A percentile compares a stretch with the other conserved stretches of the same genome.
phyloP scores from a whole-genome alignment of 2,797 vertebrate species.

The Acrossocheilus fasciatus region DNA sequence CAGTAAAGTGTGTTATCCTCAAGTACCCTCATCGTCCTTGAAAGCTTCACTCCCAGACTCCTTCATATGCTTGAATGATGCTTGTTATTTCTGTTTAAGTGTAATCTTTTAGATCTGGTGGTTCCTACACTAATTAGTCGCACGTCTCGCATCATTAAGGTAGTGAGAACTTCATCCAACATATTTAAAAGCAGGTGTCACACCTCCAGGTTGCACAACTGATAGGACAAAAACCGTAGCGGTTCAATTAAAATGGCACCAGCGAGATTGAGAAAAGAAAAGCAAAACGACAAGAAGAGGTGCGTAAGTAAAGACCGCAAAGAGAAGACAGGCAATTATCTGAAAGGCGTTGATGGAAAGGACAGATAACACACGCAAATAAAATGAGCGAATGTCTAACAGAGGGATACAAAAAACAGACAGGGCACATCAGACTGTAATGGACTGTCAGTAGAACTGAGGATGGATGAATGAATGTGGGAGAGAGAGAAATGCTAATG shows the following conservation, averaged over 20 bases:
- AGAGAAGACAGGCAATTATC: conserved; percentile 30
- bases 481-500: conserved; percentile 51
- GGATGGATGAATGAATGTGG: conserved; percentile 28
- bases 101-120: background rate
- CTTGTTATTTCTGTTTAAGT: background rate
- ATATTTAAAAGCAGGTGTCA: background rate
- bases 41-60: background rate
- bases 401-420: conserved; percentile 34
- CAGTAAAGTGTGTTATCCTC: conserved; percentile 18
- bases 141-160: conserved; percentile 26
- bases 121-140: background rate
- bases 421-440: conserved; percentile 18
- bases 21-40: background rate
- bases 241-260: conserved; percentile 25
- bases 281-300: background rate
- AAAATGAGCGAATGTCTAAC: conserved; percentile 3
- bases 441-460: conserved; percentile 41
- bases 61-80: conserved; percentile 14
- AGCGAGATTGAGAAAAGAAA: background rate
- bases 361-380: conserved; percentile 27
- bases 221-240: background rate
- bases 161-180: background rate
- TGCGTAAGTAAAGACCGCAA: conserved; percentile 5
- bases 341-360: conserved; percentile 19
- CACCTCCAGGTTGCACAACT: background rate